Percentiles rank a stretch among this genome's conserved stretches.
These are phyloP conservation scores for Sinotaia quadrata DNA, from an alignment of 2,888 invertebrate species.

Conservation along the genomic window DNA sequence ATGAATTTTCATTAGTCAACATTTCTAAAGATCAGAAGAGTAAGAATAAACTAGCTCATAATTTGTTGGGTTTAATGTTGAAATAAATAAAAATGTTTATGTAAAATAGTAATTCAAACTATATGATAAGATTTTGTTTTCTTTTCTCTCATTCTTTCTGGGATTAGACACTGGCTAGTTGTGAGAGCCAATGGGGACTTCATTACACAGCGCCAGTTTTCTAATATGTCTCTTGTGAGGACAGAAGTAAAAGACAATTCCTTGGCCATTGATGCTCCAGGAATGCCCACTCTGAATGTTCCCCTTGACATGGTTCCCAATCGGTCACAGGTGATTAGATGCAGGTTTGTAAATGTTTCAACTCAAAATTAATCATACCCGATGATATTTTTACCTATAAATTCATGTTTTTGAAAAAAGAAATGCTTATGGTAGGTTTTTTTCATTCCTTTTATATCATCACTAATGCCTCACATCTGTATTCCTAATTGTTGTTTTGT, in stretches of 20 bases:
- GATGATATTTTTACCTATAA: too few relatives aligned
- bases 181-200: slow-evolving; percentile 46
- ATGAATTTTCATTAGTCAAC: too few relatives aligned
- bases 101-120: too few relatives aligned
- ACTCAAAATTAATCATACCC: too few relatives aligned
- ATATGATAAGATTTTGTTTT: too few relatives aligned
- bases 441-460: not conserved
- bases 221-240: slow-evolving; percentile 53
- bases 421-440: not conserved
- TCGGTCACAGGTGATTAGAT: slow-evolving; percentile 25
- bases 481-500: too few relatives aligned
- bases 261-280: slow-evolving; percentile 54
- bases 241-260: slow-evolving; percentile 34
- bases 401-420: not conserved
- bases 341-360: slow-evolving; percentile 35
- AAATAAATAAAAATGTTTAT: too few relatives aligned
- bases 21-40: too few relatives aligned
- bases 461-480: too few relatives aligned
- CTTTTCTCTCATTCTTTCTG: too few relatives aligned
- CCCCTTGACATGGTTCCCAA: slow-evolving; percentile 33
- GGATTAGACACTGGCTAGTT: slow-evolving; percentile 62
- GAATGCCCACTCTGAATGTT: slow-evolving; percentile 46
- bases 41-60: too few relatives aligned
- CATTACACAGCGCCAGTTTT: slow-evolving; percentile 47
- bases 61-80: too few relatives aligned